Evolutionary conservation across 2,113 vertebrate species (phyloP).

Genomic region (Cyphomyrus plagiostoma): DNA sequence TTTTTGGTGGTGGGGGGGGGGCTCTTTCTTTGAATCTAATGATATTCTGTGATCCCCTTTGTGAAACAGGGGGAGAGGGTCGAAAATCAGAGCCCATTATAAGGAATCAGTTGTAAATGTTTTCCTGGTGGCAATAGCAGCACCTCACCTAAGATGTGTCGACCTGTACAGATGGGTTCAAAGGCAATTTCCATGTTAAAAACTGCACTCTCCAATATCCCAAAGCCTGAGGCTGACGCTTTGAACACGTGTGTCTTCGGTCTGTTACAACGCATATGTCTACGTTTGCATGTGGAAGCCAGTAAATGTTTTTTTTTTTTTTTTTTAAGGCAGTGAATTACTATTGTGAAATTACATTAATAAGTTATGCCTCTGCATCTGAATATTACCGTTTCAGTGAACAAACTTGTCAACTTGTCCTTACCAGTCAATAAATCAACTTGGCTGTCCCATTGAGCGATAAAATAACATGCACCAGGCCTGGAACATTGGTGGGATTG

Average conservation of each 20-base stretch:
- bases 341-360: conserved; percentile 7
- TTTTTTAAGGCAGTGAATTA: neutral
- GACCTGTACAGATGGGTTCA: conserved; percentile 75
- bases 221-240: neutral
- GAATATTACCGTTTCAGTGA: neutral
- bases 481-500: neutral
- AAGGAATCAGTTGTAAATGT: conserved; percentile 69
- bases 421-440: conserved; percentile 10
- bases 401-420: neutral
- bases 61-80: conserved; percentile 59
- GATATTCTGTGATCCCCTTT: conserved; percentile 59
- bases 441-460: neutral
- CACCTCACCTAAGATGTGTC: conserved; percentile 65
- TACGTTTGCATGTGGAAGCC: neutral
- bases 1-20: conserved; percentile 39
- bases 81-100: conserved; percentile 72
- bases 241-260: neutral
- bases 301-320: neutral
- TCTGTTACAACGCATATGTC: neutral
- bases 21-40: conserved; percentile 50
- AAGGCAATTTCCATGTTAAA: conserved; percentile 78
- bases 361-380: neutral
- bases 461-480: neutral
- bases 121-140: conserved; percentile 63
- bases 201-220: conserved; percentile 42